These are phyloP conservation scores for Neosalanx taihuensis DNA, from an alignment of 2,797 vertebrate genomes.

Conservation along the genomic window DNA sequence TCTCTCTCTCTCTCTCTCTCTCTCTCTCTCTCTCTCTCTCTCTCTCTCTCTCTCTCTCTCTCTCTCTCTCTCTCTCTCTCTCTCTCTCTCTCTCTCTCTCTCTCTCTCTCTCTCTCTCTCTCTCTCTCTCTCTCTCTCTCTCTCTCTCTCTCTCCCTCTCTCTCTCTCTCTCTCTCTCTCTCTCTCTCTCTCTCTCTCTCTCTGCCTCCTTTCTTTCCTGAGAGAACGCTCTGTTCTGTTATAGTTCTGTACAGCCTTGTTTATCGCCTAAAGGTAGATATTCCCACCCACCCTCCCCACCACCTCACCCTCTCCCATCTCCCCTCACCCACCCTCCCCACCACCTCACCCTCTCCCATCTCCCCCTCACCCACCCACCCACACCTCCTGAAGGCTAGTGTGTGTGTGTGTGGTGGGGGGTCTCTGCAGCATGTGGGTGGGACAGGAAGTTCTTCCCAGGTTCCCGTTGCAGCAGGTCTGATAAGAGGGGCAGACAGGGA, in stretches of 20 bases:
- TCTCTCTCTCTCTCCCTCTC: neutral
- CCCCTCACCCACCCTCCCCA: neutral
- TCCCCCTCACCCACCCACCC: neutral
- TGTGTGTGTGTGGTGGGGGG: neutral
- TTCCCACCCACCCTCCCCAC: neutral
- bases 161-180: neutral
- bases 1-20: too few relatives aligned
- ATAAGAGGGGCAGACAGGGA: conserved; percentile 45
- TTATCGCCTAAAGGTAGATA: neutral
- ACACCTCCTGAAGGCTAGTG: too few relatives aligned
- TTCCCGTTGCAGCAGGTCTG: conserved; percentile 36
- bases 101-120: too few relatives aligned
- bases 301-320: too few relatives aligned
- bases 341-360: neutral
- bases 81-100: too few relatives aligned
- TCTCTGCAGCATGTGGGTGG: conserved; percentile 49
- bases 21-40: conserved; percentile 4
- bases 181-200: neutral
- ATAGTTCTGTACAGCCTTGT: neutral
- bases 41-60: conserved; percentile 14
- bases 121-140: neutral
- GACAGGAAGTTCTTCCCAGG: conserved; percentile 58
- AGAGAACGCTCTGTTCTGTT: conserved; percentile 17
- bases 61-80: conserved; percentile 8
- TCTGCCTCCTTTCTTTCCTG: neutral